Evolutionary conservation across 2,888 invertebrate species (phyloP).

Genomic region (Rambutsinella grinnellia): DNA sequence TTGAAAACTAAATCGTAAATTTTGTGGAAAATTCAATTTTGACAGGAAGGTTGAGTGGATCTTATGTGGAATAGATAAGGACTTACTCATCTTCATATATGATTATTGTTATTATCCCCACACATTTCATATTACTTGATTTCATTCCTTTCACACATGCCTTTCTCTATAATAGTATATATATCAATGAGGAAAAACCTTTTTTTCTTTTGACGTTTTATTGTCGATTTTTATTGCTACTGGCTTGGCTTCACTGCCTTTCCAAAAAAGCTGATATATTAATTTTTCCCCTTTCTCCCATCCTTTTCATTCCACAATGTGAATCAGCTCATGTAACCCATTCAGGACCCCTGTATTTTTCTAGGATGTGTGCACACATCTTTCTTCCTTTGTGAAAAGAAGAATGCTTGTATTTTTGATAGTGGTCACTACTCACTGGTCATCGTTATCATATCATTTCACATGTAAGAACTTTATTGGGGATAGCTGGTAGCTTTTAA

Average conservation of each 20-base stretch:
- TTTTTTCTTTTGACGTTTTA: conserved; percentile 47
- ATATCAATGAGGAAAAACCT: conserved; percentile 7
- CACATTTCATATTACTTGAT: not conserved
- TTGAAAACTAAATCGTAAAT: conserved; percentile 42
- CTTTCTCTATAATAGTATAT: not conserved
- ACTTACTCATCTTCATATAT: conserved; percentile 24
- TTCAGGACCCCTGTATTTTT: conserved; percentile 13
- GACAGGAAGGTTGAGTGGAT: conserved; percentile 30
- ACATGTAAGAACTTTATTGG: not conserved
- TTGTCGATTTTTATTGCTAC: conserved; percentile 47
- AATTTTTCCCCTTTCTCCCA: conserved; percentile 43
- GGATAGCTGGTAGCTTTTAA: not conserved
- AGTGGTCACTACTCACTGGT: conserved; percentile 22
- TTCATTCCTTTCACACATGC: not conserved
- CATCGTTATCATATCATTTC: conserved; percentile 8
- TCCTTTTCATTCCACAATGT: conserved; percentile 6
- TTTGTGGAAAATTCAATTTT: conserved; percentile 55
- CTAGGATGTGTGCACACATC: not conserved
- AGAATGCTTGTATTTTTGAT: not conserved
- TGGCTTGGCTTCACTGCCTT: not conserved
- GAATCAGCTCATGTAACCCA: conserved; percentile 31
- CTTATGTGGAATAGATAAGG: not conserved
- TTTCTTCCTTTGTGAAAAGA: not conserved
- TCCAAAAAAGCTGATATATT: conserved; percentile 44
- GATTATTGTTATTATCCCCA: conserved; percentile 31